Conservation (phyloP, 2,113 vertebrate species). For the Coryphaenoides rupestris region DNA sequence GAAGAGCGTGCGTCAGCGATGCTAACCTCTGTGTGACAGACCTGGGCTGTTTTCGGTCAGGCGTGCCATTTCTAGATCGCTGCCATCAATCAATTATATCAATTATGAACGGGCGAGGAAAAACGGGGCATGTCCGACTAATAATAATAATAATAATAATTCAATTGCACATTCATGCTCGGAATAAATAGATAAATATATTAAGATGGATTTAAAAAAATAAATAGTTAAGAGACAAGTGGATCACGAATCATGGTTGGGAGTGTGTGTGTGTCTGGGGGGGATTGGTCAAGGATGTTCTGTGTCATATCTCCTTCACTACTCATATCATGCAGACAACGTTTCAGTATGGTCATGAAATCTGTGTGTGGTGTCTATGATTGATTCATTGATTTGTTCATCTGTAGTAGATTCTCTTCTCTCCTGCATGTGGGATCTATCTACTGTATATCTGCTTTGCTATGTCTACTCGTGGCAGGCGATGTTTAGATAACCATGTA, state of each 20-base stretch:
- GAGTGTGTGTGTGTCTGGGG: not conserved
- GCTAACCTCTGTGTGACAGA: no score
- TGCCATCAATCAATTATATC: not conserved
- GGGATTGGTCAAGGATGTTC: no score
- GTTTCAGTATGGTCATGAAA: no score
- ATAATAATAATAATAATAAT: conserved; percentile 18
- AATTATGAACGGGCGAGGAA: not conserved
- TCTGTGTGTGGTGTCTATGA: not conserved
- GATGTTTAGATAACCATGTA: no score
- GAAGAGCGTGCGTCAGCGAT: no score
- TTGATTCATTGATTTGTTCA: not conserved
- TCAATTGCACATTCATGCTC: conserved; percentile 46
- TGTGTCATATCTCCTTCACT: no score
- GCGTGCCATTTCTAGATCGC: not conserved
- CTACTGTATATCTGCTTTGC: no score
- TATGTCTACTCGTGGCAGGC: no score
- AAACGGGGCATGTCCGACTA: conserved; percentile 6
- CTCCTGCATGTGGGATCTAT: not conserved
- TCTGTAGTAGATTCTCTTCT: conserved; percentile 26
- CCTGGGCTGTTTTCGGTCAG: no score
- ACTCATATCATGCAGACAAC: no score
- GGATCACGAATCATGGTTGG: not conserved
- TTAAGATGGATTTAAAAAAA: conserved; percentile 37
- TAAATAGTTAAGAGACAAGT: conserved; percentile 47
- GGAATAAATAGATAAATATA: conserved; percentile 70